Percentiles rank a stretch among this genome's conserved stretches.
phyloP scores from a whole-genome alignment of 2,888 invertebrate species.

The Chaetogeoica ovagalla region DNA sequence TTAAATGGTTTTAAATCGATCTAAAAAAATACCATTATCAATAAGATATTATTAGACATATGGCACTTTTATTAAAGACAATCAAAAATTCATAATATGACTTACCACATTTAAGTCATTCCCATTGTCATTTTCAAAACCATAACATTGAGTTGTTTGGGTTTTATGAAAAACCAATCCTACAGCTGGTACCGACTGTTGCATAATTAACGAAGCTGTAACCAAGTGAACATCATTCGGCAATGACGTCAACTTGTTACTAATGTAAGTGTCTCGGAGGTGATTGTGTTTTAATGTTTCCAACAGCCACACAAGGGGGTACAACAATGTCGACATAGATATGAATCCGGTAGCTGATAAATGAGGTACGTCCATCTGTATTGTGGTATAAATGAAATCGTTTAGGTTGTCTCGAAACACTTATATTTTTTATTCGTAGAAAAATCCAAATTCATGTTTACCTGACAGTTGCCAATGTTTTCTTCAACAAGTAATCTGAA shows the following conservation, averaged over 20 bases:
- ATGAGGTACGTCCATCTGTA: constrained; percentile 31
- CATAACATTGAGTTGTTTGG: constrained; percentile 39
- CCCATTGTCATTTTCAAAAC: not conserved
- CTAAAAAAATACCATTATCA: constrained; percentile 1
- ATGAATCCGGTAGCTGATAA: constrained; percentile 12
- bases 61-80: not conserved
- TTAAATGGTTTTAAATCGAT: constrained; percentile 27
- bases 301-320: constrained; percentile 17
- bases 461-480: constrained; percentile 57
- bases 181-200: constrained; percentile 5
- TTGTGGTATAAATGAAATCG: not conserved
- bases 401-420: too few relatives aligned
- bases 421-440: not conserved
- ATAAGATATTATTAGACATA: not conserved
- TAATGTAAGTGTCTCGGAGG: not conserved
- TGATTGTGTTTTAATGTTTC: constrained; percentile 22
- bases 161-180: constrained; percentile 44
- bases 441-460: constrained; percentile 45
- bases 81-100: not conserved
- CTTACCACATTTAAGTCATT: constrained; percentile 18
- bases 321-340: constrained; percentile 38
- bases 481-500: constrained; percentile 80
- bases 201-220: constrained; percentile 35
- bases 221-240: constrained; percentile 37
- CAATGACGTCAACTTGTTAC: constrained; percentile 17